Percentiles rank a stretch among this genome's conserved stretches.
These are phyloP conservation scores for Dendrocopos noguchii DNA, from an alignment of 2,113 vertebrate species.

Conservation along the genomic window DNA sequence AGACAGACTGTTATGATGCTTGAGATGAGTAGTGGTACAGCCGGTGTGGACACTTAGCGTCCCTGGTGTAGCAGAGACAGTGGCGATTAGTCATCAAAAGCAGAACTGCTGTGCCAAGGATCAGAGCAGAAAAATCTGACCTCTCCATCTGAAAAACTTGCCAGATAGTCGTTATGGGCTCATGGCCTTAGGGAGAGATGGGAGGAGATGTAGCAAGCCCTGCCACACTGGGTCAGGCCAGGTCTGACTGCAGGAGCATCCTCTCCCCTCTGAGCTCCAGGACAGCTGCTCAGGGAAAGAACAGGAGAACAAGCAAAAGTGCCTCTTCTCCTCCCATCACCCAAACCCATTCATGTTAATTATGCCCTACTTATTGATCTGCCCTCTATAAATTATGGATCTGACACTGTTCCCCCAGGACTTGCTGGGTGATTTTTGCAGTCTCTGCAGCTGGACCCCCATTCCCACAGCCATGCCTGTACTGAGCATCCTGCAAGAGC, in stretches of 20 bases:
- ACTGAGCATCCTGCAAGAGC: background rate
- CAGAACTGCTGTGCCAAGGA: background rate
- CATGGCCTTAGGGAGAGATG: background rate
- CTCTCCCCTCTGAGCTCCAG: background rate
- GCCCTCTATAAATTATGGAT: slow-evolving; percentile 11
- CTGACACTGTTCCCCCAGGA: background rate
- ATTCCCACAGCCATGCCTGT: background rate
- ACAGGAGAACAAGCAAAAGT: background rate
- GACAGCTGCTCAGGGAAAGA: background rate
- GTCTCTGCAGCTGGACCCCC: slow-evolving; percentile 3
- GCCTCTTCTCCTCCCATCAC: background rate
- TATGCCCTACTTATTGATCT: slow-evolving; percentile 24
- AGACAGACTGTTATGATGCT: rapidly evolving
- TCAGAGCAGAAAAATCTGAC: background rate
- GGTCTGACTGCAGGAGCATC: background rate
- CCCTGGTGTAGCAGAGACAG: background rate
- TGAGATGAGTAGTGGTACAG: background rate
- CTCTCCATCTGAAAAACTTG: background rate
- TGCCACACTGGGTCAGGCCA: background rate
- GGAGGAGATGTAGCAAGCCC: background rate
- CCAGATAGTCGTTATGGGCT: background rate
- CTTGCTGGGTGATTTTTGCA: background rate
- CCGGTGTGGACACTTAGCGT: background rate
- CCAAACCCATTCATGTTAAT: background rate
- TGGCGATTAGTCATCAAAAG: background rate